phyloP scores from a whole-genome alignment of 2,797 vertebrate species.

The Odontamblyopus rebecca region DNA sequence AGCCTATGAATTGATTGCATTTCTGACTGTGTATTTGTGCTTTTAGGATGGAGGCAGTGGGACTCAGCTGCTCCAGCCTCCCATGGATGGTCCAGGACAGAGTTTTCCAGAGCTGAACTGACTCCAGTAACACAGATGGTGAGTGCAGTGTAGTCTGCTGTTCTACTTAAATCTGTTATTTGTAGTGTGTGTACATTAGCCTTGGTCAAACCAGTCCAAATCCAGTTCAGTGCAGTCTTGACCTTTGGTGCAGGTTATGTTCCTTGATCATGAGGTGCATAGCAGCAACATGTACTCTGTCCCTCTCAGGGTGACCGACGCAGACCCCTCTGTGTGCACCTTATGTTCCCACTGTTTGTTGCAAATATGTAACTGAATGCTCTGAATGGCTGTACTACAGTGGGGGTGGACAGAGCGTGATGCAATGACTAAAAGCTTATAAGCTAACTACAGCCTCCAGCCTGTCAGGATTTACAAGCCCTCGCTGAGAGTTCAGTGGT shows the following conservation, averaged over 20 bases:
- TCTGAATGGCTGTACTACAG: background rate
- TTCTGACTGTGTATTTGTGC: background rate
- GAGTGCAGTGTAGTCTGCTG: background rate
- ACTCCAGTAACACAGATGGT: constrained; percentile 1
- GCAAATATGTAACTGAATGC: background rate
- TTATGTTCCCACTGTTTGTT: background rate
- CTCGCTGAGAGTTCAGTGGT: background rate
- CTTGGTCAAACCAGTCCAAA: background rate
- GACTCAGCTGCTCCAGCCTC: background rate
- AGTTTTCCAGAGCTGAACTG: constrained; percentile 3
- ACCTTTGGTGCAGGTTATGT: background rate
- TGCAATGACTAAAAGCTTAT: background rate
- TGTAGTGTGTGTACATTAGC: background rate
- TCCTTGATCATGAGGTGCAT: background rate
- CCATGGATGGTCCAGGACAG: background rate
- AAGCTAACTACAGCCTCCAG: background rate
- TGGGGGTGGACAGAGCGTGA: background rate
- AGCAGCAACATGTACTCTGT: background rate
- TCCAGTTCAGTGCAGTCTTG: background rate
- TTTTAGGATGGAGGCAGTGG: background rate
- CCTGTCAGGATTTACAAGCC: background rate
- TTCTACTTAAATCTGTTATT: background rate
- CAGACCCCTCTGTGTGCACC: background rate
- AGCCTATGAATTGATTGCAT: background rate
- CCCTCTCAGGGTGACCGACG: background rate